Evolutionary conservation across 2,797 vertebrate genomes (phyloP).

Genomic region (Philypnodon macrostomus): DNA sequence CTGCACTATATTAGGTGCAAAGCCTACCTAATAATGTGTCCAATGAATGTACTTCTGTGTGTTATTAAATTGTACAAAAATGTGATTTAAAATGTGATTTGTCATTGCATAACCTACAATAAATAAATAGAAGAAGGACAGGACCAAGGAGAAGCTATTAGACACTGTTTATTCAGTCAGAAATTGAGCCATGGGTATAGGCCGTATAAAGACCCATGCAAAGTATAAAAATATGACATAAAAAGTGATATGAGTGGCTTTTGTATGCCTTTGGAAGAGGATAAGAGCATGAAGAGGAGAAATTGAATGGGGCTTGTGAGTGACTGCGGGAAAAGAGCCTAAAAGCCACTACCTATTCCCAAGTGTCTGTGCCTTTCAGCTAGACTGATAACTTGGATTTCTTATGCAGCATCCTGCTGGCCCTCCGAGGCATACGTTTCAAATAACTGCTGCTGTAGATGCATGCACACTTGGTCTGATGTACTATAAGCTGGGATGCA

Average conservation of each 20-base stretch:
- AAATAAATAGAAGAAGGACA: too few species aligned
- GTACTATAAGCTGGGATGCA: constrained; percentile 29
- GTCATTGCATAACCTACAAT: too few species aligned
- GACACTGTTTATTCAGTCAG: too few species aligned
- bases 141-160: too few species aligned
- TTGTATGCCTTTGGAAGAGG: constrained; percentile 21
- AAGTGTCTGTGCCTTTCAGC: constrained; percentile 26
- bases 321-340: constrained; percentile 49
- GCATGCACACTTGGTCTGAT: constrained; percentile 41
- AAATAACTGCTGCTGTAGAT: constrained; percentile 33
- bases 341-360: constrained; percentile 26
- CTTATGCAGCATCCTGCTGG: constrained; percentile 32
- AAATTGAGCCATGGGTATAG: constrained; percentile 11
- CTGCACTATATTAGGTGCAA: too few species aligned
- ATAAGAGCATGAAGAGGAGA: constrained; percentile 14
- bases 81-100: too few species aligned
- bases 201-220: constrained; percentile 11
- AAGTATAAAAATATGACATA: constrained; percentile 25
- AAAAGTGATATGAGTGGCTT: constrained; percentile 24
- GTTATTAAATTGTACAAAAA: too few species aligned
- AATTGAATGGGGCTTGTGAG: constrained; percentile 35
- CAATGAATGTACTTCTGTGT: too few species aligned
- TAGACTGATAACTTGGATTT: constrained; percentile 47
- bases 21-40: too few species aligned
- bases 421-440: constrained; percentile 52